These are phyloP conservation scores for Glaucomys volans DNA, from an alignment of 2,113 vertebrate genomes.

Conservation along the genomic window DNA sequence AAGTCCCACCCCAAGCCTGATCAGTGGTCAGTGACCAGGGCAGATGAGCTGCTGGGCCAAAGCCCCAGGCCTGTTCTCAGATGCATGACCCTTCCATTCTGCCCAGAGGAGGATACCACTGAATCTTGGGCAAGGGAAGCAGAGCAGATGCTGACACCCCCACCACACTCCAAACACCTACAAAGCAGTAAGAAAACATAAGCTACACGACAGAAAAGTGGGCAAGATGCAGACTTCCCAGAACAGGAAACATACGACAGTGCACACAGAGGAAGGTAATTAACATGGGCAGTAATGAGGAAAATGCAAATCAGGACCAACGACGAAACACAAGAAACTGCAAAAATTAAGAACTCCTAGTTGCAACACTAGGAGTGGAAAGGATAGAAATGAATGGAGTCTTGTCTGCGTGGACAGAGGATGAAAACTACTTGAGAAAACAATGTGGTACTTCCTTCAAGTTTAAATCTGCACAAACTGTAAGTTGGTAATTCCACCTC, in stretches of 20 bases:
- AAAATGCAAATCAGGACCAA: conserved; percentile 57
- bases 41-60: neutral
- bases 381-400: neutral
- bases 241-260: neutral
- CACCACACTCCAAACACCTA: neutral
- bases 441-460: neutral
- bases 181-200: neutral
- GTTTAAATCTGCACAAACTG: neutral
- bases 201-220: neutral
- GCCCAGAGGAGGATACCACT: neutral
- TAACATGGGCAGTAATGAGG: conserved; percentile 28
- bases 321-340: neutral
- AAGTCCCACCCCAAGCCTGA: neutral
- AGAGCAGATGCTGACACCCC: neutral
- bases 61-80: neutral
- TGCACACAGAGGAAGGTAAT: conserved; percentile 31
- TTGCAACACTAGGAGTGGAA: neutral
- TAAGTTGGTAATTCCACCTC: neutral
- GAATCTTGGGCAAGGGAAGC: neutral
- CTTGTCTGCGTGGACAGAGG: neutral
- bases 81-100: neutral
- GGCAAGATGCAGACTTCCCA: neutral
- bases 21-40: neutral
- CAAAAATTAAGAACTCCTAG: neutral
- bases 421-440: neutral